These are phyloP conservation scores for Patiria miniata DNA, from an alignment of 35 echinoderm and acorn worm genomes.

Conservation along the genomic window DNA sequence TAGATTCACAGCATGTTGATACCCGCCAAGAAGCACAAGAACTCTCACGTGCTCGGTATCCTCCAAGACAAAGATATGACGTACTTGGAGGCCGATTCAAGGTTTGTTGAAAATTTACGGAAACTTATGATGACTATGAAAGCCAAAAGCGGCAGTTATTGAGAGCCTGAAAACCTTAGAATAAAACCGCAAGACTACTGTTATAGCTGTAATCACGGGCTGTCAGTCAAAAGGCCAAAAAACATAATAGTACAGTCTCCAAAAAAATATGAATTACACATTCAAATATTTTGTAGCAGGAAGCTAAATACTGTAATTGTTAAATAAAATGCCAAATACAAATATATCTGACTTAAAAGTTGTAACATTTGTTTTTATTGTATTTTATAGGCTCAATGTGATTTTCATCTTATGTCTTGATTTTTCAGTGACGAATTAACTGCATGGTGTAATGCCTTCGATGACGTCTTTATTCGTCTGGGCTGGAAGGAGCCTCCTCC, in stretches of 20 bases:
- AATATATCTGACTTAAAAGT: no score
- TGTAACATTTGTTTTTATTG: no score
- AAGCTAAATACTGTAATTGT: no score
- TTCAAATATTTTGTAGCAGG: no score
- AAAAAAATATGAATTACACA: no score
- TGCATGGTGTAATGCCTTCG: neutral
- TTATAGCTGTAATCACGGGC: neutral
- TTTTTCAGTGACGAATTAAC: constrained; percentile 11
- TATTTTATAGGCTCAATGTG: no score
- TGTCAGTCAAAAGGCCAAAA: neutral
- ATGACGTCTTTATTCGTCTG: constrained; percentile 2
- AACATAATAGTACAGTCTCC: neutral
- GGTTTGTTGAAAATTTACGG: neutral
- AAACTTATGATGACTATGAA: neutral
- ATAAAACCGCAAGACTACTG: neutral
- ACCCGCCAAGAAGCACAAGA: constrained; percentile 10
- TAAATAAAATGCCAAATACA: no score
- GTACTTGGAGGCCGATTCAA: neutral
- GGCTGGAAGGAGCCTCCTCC: constrained; percentile 10
- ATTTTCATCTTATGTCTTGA: neutral
- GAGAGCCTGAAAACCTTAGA: neutral
- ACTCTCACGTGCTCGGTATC: constrained; percentile 15
- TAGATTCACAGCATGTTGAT: constrained; percentile 21
- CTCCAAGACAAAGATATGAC: neutral
- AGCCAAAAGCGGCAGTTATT: neutral